A percentile compares a stretch with the other conserved stretches of the same genome.
Conservation (phyloP, 2,113 vertebrate species). For the Ellobius talpinus region DNA sequence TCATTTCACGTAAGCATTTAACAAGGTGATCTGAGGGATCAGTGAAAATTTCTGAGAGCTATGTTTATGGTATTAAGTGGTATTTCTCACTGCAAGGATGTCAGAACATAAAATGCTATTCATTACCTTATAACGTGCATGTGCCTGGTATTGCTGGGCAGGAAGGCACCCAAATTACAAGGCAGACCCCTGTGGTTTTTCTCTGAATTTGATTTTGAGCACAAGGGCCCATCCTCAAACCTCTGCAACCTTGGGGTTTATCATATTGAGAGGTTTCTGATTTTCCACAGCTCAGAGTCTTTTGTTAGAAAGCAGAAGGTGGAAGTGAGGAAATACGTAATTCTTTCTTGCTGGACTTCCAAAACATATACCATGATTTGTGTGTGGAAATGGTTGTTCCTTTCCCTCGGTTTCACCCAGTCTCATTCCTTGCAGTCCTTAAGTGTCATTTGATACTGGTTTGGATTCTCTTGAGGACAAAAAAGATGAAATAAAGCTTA, state of each 20-base stretch:
- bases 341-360: rapidly evolving
- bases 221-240: not conserved
- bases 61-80: slow-evolving; percentile 60
- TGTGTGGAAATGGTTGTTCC: not conserved
- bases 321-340: not conserved
- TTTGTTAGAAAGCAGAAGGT: not conserved
- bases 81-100: not conserved
- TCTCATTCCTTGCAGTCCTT: rapidly evolving
- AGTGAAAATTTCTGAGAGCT: slow-evolving; percentile 3
- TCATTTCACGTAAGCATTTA: not conserved
- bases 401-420: not conserved
- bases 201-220: slow-evolving; percentile 24
- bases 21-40: not conserved
- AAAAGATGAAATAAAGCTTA: not conserved
- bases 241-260: not conserved
- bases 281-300: not conserved
- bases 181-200: not conserved
- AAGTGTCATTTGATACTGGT: not conserved
- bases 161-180: not conserved
- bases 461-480: not conserved
- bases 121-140: slow-evolving; percentile 37
- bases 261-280: not conserved
- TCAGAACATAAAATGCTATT: slow-evolving; percentile 52
- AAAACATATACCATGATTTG: not conserved
- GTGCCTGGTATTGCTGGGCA: not conserved